Base-by-base conservation (phyloP, 2,888 invertebrate species). In the Tachystola acroxantha region DNA sequence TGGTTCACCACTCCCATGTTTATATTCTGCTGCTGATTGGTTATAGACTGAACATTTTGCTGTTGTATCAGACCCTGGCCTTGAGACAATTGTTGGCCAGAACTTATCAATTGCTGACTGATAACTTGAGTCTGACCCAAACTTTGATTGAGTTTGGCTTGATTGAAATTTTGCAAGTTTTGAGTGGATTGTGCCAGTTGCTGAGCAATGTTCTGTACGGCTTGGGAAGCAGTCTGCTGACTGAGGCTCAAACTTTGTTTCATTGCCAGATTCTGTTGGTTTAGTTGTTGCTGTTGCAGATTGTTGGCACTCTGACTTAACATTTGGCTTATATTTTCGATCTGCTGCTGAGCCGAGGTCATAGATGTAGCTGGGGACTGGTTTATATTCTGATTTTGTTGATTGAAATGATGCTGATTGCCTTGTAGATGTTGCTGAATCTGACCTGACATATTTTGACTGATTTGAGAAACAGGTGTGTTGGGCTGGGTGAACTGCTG, bases 271-370 rank as follows among this genome's bases (percentile, higher is more conserved):
- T 76, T 85, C 36, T 86, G 85, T 39, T 84, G 82, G 43, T 73
- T 78, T 7, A 80, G 43, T 45, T 86, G 87, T 35, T 77, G 70
- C 39, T 81, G 87, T 44, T 85, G 84, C 29, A 88, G 53, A 39
- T 82, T 85, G 45, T 84, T 85, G 9, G 85, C 84, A 58, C 84
- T 85, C 39, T 86, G 86, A 50, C 86, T 86, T 20, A 86, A 53
- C 85, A 86, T 85, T 50, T 91, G 91, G 28, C 88, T 88, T 11
- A 89, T 90, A 30, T 89, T 82, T 50, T 91, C 90, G 61, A 91
- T 91, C 47, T 90, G 88, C 47, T 91, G 90, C 47, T 85, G 85
- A 10, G 91, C 91, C 28, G 90, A 90, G 34, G 82, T 89, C 64
- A 90, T 88, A 24, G 89, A 70, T 10, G 77, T 78, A 30, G 53